Conservation (phyloP, 2,797 vertebrate genomes). For the Sebastes taczanowskii region DNA sequence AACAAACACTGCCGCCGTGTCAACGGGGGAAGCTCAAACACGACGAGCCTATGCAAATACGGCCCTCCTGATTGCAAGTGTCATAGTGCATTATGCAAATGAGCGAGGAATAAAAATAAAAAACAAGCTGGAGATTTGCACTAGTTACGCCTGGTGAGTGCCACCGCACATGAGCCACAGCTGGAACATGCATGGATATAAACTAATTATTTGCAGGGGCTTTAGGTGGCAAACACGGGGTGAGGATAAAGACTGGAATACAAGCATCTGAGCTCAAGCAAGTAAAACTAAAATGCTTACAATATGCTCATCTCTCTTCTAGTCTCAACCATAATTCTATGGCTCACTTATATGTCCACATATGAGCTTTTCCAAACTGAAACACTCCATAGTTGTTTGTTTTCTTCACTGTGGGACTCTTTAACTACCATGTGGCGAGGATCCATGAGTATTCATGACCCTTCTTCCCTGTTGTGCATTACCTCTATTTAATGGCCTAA, state of each 20-base stretch:
- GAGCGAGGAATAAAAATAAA: slow-evolving; percentile 33
- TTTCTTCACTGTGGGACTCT: neutral
- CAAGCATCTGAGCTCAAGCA: neutral
- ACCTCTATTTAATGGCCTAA: neutral
- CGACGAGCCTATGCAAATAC: slow-evolving; percentile 61
- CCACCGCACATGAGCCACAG: slow-evolving; percentile 13
- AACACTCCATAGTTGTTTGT: neutral
- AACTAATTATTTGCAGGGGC: slow-evolving; percentile 42
- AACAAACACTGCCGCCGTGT: slow-evolving; percentile 51
- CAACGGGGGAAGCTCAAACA: slow-evolving; percentile 56
- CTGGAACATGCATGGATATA: slow-evolving; percentile 11
- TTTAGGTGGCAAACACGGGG: slow-evolving; percentile 21
- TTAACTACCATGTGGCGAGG: neutral
- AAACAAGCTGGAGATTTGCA: slow-evolving; percentile 45
- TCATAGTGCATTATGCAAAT: slow-evolving; percentile 74
- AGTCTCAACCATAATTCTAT: neutral
- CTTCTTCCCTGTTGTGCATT: neutral
- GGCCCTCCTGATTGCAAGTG: slow-evolving; percentile 63
- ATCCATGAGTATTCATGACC: neutral
- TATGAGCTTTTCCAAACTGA: neutral
- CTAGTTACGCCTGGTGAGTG: slow-evolving; percentile 36
- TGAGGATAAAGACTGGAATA: slow-evolving; percentile 10
- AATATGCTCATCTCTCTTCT: neutral
- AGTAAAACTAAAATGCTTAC: neutral
- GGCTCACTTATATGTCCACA: neutral